Evolutionary conservation across 2,888 invertebrate species (phyloP).

Genomic region (Cerceris rybyensis): DNA sequence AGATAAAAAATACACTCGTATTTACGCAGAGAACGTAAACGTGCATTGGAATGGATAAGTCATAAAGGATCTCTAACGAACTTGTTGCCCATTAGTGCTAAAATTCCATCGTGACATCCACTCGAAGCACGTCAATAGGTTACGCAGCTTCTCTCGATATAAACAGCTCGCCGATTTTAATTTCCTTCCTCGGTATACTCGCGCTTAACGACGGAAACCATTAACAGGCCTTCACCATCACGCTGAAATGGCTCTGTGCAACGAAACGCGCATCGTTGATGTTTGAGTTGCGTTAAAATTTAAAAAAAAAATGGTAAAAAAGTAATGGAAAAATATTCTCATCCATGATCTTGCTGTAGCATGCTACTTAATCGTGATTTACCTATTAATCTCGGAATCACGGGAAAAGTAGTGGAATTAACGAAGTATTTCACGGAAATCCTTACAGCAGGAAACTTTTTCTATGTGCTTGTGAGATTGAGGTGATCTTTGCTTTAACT

Average conservation of each 20-base stretch:
- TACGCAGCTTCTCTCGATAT: neutral
- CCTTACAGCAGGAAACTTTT: no score
- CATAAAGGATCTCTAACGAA: neutral
- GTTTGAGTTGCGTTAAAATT: conserved; percentile 1
- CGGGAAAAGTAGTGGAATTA: no score
- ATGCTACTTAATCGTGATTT: no score
- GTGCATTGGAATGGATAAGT: neutral
- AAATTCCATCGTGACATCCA: neutral
- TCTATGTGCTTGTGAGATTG: no score
- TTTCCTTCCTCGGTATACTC: conserved; percentile 24
- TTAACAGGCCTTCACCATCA: conserved; percentile 38
- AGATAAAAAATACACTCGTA: neutral
- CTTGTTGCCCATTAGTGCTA: neutral
- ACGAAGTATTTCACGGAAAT: no score
- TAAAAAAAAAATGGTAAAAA: neutral
- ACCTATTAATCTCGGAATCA: no score
- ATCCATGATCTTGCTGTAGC: no score
- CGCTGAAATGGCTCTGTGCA: conserved; percentile 27
- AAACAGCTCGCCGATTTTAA: conserved; percentile 32
- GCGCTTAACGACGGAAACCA: conserved; percentile 49
- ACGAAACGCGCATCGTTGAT: conserved; percentile 30
- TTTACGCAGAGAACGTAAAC: neutral
- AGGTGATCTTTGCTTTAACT: no score
- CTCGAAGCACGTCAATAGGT: neutral
- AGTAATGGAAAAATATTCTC: no score